Percentiles rank a stretch among this genome's conserved stretches.
These are phyloP conservation scores for Meiosimyza decipiens DNA, from an alignment of 2,888 invertebrate species.

Conservation along the genomic window DNA sequence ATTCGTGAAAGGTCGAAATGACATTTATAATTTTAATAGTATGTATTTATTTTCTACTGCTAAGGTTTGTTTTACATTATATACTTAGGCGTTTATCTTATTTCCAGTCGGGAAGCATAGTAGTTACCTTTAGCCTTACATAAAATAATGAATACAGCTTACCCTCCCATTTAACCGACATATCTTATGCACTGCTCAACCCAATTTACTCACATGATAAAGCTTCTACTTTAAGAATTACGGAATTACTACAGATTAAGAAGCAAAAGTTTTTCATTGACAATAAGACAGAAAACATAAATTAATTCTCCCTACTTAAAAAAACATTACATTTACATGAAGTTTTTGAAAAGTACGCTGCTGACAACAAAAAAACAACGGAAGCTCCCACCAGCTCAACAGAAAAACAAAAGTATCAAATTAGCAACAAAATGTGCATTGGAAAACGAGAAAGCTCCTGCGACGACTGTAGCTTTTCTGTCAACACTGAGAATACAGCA, in stretches of 20 bases:
- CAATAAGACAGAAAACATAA: background rate
- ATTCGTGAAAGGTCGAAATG: too few species aligned
- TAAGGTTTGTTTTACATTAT: too few species aligned
- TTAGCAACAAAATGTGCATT: background rate
- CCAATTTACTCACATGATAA: background rate
- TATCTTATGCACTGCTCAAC: background rate
- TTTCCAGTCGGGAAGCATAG: too few species aligned
- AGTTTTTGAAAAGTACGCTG: background rate
- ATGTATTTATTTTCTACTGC: too few species aligned
- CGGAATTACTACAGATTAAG: background rate
- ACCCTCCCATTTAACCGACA: too few species aligned
- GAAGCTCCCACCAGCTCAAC: background rate
- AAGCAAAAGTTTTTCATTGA: background rate
- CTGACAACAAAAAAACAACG: too few species aligned
- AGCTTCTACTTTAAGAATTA: background rate
- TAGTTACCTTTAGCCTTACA: too few species aligned
- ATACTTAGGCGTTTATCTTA: too few species aligned
- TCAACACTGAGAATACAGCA: background rate
- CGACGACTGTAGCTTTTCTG: too few species aligned
- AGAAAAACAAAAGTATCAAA: background rate
- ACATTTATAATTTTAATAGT: too few species aligned
- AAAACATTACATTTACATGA: background rate
- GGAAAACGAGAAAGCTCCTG: too few species aligned
- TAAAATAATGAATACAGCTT: too few species aligned
- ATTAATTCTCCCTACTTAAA: background rate